Evolutionary conservation across 2,113 vertebrate genomes (phyloP).

Genomic region (Colaptes auratus): DNA sequence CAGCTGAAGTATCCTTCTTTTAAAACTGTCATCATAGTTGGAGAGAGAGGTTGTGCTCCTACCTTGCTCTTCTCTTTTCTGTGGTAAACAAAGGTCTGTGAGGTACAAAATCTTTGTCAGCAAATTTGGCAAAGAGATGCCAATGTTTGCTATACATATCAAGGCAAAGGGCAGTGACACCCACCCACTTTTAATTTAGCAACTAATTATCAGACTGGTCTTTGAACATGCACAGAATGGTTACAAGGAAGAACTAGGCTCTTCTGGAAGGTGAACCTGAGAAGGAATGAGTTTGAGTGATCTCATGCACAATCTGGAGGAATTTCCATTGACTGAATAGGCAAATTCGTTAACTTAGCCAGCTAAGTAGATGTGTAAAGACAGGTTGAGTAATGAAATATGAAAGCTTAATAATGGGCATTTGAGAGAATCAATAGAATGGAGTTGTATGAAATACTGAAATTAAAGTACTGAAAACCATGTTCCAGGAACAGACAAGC

Average conservation of each 20-base stretch:
- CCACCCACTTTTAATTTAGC: not conserved
- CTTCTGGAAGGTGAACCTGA: not conserved
- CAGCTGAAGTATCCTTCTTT: not conserved
- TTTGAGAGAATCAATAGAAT: slow-evolving; percentile 4
- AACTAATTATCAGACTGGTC: not conserved
- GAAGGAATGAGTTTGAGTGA: not conserved
- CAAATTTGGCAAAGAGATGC: not conserved
- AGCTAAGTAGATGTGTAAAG: not conserved
- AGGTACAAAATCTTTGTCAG: not conserved
- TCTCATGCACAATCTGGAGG: not conserved
- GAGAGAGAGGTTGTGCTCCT: not conserved
- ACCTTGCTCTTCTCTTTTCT: not conserved
- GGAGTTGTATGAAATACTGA: not conserved
- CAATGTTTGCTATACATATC: not conserved
- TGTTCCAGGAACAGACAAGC: not conserved
- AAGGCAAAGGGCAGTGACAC: not conserved
- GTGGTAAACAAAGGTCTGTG: not conserved
- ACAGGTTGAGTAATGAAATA: not conserved
- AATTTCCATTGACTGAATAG: not conserved
- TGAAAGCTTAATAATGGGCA: not conserved
- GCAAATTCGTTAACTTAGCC: not conserved
- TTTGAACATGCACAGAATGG: not conserved
- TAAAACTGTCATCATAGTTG: not conserved
- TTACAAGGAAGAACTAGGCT: not conserved
- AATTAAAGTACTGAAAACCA: not conserved